phyloP scores from a whole-genome alignment of 1,140 invertebrate species.

The Pinna nobilis region DNA sequence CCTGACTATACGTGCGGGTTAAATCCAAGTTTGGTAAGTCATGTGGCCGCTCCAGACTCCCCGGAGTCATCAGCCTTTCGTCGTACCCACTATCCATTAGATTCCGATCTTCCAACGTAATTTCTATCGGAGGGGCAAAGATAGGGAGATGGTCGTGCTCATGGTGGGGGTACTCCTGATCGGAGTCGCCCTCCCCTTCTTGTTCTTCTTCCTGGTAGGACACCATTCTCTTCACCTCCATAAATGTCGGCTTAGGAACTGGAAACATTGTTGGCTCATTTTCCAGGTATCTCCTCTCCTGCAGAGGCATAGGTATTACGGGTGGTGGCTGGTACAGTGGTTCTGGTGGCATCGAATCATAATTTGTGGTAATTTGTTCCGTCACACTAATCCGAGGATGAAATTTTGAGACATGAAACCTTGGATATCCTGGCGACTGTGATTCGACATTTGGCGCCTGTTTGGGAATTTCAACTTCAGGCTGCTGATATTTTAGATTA shows the following conservation, averaged over 20 bases:
- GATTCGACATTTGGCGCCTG: background rate
- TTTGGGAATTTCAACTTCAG: background rate
- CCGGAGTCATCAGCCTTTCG: slow-evolving; percentile 7
- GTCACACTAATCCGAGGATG: background rate
- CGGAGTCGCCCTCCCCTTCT: slow-evolving; percentile 20
- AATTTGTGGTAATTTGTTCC: background rate
- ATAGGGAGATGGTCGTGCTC: slow-evolving; percentile 40
- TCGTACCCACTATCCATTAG: slow-evolving; percentile 14
- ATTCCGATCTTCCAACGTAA: slow-evolving; percentile 27
- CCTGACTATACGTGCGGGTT: slow-evolving; percentile 16
- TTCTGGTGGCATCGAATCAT: background rate
- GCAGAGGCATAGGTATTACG: background rate
- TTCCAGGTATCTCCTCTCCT: slow-evolving; percentile 7
- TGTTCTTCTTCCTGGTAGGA: slow-evolving; percentile 15
- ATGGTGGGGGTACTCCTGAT: slow-evolving; percentile 26
- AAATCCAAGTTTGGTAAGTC: slow-evolving; percentile 21
- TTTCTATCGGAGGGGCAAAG: slow-evolving; percentile 51
- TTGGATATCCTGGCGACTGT: background rate
- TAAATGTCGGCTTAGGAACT: slow-evolving; percentile 16
- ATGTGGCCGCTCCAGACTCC: background rate
- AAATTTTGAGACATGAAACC: slow-evolving; percentile 17
- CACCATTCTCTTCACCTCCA: background rate
- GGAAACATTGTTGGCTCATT: slow-evolving; percentile 23
- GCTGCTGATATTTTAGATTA: background rate
- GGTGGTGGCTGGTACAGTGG: slow-evolving; percentile 18